phyloP scores from a whole-genome alignment of 1,140 invertebrate species.

The Lutraria rhynchaena region DNA sequence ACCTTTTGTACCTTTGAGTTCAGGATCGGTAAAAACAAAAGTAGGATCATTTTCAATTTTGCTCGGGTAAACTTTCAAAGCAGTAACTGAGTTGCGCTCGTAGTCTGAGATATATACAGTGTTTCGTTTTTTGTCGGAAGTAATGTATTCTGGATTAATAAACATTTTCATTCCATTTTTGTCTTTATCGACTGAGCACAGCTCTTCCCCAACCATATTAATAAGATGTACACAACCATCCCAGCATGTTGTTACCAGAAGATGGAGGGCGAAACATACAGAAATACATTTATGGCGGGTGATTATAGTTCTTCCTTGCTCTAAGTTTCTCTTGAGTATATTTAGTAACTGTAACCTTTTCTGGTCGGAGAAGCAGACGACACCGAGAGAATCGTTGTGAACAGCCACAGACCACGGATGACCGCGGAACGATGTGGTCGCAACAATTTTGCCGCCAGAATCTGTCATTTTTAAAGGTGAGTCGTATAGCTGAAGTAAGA shows the following conservation, averaged over 20 bases:
- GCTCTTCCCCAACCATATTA: constrained; percentile 21
- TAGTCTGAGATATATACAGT: constrained; percentile 36
- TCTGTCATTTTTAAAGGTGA: constrained; percentile 33
- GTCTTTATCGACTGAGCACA: constrained; percentile 14
- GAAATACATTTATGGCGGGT: constrained; percentile 40
- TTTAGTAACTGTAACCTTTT: constrained; percentile 43
- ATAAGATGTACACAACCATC: constrained; percentile 42
- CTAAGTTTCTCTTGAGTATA: constrained; percentile 10
- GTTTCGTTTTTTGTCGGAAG: constrained; percentile 27
- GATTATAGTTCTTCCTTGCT: constrained; percentile 2
- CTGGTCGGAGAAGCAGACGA: constrained; percentile 46
- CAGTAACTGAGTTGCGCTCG: constrained; percentile 36
- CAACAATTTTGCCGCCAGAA: constrained; percentile 13
- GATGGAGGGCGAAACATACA: constrained; percentile 28
- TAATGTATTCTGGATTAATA: constrained; percentile 48
- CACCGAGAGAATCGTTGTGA: constrained; percentile 36
- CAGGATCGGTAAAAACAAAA: constrained; percentile 44
- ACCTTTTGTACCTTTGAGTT: constrained; percentile 44
- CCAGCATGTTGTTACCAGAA: constrained; percentile 51
- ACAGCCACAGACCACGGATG: constrained; percentile 40
- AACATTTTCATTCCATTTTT: constrained; percentile 19
- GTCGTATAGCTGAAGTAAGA: constrained; percentile 37
- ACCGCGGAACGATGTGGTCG: constrained; percentile 11
- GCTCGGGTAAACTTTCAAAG: constrained; percentile 3
- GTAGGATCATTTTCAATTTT: constrained; percentile 43